A percentile compares a stretch with the other conserved stretches of the same genome.
Evolutionary conservation across 2,888 invertebrate species (phyloP).

Genomic region (Colostygia pectinataria): DNA sequence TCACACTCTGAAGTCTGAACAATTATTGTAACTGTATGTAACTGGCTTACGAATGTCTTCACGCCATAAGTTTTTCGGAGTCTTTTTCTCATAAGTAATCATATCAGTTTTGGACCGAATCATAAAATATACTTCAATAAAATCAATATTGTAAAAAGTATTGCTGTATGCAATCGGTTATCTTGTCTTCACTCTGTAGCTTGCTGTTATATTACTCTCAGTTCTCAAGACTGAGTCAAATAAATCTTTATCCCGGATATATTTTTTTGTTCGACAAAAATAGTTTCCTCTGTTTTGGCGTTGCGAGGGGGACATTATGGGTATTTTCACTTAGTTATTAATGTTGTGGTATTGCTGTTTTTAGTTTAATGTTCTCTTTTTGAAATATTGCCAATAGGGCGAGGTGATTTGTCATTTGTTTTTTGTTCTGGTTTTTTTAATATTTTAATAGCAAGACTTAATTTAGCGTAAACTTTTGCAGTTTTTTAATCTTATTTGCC

Average conservation of each 20-base stretch:
- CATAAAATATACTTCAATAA: too few species aligned
- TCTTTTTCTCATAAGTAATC: too few species aligned
- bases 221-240: constrained; percentile 16
- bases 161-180: neutral
- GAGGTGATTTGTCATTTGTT: constrained; percentile 45
- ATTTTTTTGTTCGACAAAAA: constrained; percentile 79
- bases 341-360: constrained; percentile 55
- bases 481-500: too few species aligned
- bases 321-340: constrained; percentile 49
- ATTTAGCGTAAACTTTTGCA: constrained; percentile 23
- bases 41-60: too few species aligned
- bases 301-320: constrained; percentile 51
- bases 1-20: too few species aligned
- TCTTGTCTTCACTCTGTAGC: neutral
- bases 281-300: constrained; percentile 78
- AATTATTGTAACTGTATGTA: too few species aligned
- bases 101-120: too few species aligned
- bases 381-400: constrained; percentile 40
- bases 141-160: neutral
- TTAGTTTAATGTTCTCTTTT: constrained; percentile 46
- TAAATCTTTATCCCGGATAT: constrained; percentile 76
- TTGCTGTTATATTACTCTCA: neutral
- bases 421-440: constrained; percentile 34
- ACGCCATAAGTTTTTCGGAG: too few species aligned
- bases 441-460: constrained; percentile 25